Conservation (phyloP, 92 coral and sea anemone genomes). For the Epizoanthus illoricatus region DNA sequence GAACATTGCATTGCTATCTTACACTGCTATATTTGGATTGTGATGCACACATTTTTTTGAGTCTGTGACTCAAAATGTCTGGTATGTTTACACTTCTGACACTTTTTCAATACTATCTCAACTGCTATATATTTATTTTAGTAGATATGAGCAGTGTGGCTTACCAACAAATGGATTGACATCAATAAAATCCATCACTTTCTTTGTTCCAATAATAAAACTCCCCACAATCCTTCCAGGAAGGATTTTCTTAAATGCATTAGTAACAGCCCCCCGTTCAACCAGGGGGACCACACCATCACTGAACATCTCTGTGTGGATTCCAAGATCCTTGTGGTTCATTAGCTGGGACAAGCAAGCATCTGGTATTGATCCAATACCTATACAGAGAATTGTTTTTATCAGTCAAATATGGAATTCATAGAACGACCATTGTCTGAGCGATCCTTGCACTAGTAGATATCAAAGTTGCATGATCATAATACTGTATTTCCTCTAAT, state of each 20-base stretch:
- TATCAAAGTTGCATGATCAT: too few relatives aligned
- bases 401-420: too few relatives aligned
- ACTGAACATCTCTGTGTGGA: slow-evolving; percentile 98
- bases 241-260: slow-evolving; percentile 74
- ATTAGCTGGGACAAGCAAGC: slow-evolving; percentile 71
- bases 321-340: slow-evolving; percentile 90
- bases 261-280: slow-evolving; percentile 88
- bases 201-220: slow-evolving; percentile 90
- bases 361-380: slow-evolving; percentile 93
- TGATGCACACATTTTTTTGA: too few relatives aligned
- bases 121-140: too few relatives aligned
- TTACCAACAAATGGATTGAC: slow-evolving; percentile 94
- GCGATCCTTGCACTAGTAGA: too few relatives aligned
- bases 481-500: too few relatives aligned
- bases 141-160: slow-evolving; percentile 1
- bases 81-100: too few relatives aligned
- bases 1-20: neutral
- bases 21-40: too few relatives aligned
- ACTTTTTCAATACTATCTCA: too few relatives aligned
- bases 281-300: slow-evolving; percentile 90
- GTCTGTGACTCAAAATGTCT: too few relatives aligned
- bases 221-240: slow-evolving; percentile 93
- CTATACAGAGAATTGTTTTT: slow-evolving; percentile 17
- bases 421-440: too few relatives aligned
- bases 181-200: slow-evolving; percentile 87